Percentiles rank a stretch among this genome's conserved stretches.
These are phyloP conservation scores for Muscidifurax raptorellus DNA, from an alignment of 1,140 invertebrate genomes.

Conservation along the genomic window DNA sequence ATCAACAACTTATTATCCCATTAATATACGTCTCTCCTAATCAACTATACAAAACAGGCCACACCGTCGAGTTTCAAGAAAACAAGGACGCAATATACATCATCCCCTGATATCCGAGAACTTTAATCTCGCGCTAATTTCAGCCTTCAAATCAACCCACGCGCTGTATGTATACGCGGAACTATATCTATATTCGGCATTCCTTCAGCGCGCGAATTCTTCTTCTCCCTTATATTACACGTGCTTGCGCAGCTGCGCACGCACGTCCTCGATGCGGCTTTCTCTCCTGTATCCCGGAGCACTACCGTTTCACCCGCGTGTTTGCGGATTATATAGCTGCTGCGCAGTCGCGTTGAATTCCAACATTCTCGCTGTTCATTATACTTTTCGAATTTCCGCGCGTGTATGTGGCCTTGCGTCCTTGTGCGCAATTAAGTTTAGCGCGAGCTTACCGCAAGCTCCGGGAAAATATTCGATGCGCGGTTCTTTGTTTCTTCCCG, in stretches of 20 bases:
- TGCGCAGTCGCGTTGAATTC: neutral
- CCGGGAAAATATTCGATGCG: neutral
- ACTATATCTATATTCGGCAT: neutral
- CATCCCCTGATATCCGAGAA: neutral
- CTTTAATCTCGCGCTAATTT: constrained; percentile 34
- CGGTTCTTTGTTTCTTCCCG: no score
- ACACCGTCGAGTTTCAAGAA: neutral
- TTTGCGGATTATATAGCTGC: constrained; percentile 28
- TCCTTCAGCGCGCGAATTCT: constrained; percentile 54
- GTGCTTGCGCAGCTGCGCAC: constrained; percentile 55
- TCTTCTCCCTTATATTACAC: constrained; percentile 60
- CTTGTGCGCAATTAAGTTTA: constrained; percentile 29
- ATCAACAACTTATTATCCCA: no score
- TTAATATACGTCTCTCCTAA: no score
- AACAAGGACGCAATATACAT: neutral
- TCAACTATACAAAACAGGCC: no score
- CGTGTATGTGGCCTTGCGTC: no score
- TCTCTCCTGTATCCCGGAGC: constrained; percentile 31
- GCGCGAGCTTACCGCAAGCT: neutral
- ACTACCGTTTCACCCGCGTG: neutral
- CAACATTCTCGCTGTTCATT: constrained; percentile 15
- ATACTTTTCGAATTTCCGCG: constrained; percentile 37
- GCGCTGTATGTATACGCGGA: neutral
- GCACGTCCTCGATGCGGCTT: constrained; percentile 31
- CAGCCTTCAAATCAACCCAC: neutral